Base-by-base conservation (phyloP, 2,888 invertebrate genomes). In the Mechanitis mazaeus region DNA sequence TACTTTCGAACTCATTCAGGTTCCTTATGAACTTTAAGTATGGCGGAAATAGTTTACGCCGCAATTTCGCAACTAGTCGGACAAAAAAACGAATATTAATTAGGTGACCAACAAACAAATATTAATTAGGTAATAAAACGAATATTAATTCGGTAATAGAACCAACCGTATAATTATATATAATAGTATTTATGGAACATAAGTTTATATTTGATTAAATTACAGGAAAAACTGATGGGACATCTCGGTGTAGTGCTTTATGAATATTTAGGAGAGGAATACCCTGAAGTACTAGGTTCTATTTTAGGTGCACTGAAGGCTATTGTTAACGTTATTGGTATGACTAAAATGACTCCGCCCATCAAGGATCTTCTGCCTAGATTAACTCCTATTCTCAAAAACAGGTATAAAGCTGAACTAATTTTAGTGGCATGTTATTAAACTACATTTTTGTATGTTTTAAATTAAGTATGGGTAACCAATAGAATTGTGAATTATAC, bases 301-400 rank as follows among this genome's bases (percentile, higher is more conserved):
- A 99, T 99, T 79, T 92, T 99, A 58, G 99, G 99, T 1, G 99
- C 99, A 0, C 89, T 99, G n/a, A 99, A 99, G 87, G 97, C 97
- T 0, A 99, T 99, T 72, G 99, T 99, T 4, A 99, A 99, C 84
- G 99, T 99, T 4, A 99, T 99, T 77, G 99, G 99, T 73, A 99
- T 99, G 99, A 98, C 98, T 0, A 99, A 99, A 90, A 99, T 99
- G 99, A 99, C 98, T 2, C 99, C 99, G 4, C 99, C 99, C 2
- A 99, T 99, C 76, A 99, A 99, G 90, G 99, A 99, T 91, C 91
- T 99, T 33, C 88, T 99, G 58, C 99, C 99, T 0, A 92, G 99
- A 64, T 91, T 99, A 47, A 99, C 99, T 1, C 99, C 99, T 0
- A 99, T 99, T 79, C 91, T 99, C 67, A 99, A 99, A 85, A 99